Evolutionary conservation across 2,888 invertebrate species (phyloP).

Genomic region (Drosophila prolongata): DNA sequence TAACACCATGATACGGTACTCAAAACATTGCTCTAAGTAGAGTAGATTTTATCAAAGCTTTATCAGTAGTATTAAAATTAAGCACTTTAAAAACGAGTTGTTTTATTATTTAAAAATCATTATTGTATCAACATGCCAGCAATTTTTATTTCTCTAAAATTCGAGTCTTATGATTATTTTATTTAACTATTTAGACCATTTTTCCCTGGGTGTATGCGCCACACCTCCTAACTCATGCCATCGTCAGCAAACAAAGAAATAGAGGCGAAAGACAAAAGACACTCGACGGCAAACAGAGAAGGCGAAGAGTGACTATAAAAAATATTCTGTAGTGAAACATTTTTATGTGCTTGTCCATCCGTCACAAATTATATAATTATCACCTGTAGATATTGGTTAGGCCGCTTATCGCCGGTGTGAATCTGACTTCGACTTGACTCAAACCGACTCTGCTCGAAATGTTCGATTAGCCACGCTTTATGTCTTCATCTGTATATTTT

Average conservation of each 20-base stretch:
- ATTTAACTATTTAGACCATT: neutral
- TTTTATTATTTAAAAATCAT: no score
- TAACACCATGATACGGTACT: no score
- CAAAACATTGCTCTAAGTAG: no score
- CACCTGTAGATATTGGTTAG: constrained; percentile 79
- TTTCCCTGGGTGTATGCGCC: constrained; percentile 38
- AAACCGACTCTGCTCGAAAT: constrained; percentile 65
- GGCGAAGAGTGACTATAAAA: constrained; percentile 61
- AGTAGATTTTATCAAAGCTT: no score
- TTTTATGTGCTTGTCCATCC: constrained; percentile 81
- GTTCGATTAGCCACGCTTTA: constrained; percentile 83
- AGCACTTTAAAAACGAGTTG: no score
- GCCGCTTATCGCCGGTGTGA: constrained; percentile 78
- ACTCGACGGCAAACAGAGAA: constrained; percentile 57
- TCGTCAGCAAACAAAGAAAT: constrained; percentile 52
- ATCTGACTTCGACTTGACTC: constrained; percentile 63
- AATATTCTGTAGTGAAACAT: constrained; percentile 75
- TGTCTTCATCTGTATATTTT: constrained; percentile 74
- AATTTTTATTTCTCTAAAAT: neutral
- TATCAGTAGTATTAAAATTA: no score
- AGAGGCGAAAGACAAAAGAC: constrained; percentile 51
- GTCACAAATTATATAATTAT: constrained; percentile 83
- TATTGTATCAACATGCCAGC: no score
- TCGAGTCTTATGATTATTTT: neutral
- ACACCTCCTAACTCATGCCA: constrained; percentile 57